Conservation (phyloP, 2,797 vertebrate species). For the Anguilla anguilla region DNA sequence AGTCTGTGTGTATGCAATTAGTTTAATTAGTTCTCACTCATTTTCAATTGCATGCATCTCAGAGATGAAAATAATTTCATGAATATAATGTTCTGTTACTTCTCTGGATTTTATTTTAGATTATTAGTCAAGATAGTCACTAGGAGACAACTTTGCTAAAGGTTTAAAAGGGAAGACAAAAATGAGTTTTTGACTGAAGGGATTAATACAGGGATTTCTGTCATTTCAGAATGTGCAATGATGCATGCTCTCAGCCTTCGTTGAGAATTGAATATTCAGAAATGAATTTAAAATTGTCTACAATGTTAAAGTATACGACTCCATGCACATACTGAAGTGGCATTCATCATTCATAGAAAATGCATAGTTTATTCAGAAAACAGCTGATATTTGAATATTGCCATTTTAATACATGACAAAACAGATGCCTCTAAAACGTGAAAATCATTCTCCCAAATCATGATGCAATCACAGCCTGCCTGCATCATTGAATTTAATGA, state of each 20-base stretch:
- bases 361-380: not conserved
- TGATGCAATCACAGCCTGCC: not conserved
- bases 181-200: not conserved
- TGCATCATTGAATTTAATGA: not conserved
- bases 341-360: not conserved
- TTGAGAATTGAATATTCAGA: not conserved
- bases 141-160: not conserved
- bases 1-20: not conserved
- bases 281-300: not conserved
- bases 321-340: not conserved
- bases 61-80: not conserved
- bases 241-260: not conserved
- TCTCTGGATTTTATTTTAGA: not conserved
- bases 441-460: not conserved
- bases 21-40: slow-evolving; percentile 8
- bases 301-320: not conserved
- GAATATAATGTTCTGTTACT: not conserved
- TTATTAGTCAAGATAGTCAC: not conserved
- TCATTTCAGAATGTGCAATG: slow-evolving; percentile 2
- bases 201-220: not conserved
- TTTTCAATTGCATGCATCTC: not conserved
- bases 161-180: not conserved
- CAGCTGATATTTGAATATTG: not conserved
- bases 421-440: not conserved
- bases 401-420: not conserved